phyloP scores from a whole-genome alignment of 2,797 vertebrate species.

The Pygocentrus nattereri region DNA sequence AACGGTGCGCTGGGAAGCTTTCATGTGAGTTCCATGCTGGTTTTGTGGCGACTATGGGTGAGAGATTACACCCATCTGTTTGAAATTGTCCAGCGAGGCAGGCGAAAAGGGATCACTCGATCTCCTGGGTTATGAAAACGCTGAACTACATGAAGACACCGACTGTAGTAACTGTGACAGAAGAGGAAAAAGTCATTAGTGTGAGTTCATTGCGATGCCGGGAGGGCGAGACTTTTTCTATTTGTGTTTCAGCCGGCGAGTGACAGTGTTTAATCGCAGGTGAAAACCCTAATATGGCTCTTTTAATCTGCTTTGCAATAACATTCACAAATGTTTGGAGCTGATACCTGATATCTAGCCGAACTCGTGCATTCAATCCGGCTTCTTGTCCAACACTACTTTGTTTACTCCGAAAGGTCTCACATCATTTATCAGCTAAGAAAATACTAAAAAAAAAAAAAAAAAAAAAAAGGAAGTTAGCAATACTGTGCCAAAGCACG shows the following conservation, averaged over 20 bases:
- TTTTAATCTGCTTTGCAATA: slow-evolving; percentile 22
- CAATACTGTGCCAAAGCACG: slow-evolving; percentile 63
- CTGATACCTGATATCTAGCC: slow-evolving; percentile 13
- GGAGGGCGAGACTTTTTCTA: not conserved
- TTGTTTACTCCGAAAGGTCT: slow-evolving; percentile 43
- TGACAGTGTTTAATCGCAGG: slow-evolving; percentile 1
- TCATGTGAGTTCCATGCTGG: slow-evolving; percentile 71
- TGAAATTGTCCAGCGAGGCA: slow-evolving; percentile 72
- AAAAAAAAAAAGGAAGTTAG: slow-evolving; percentile 15
- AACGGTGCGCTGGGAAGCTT: slow-evolving; percentile 71
- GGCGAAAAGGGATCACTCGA: slow-evolving; percentile 65
- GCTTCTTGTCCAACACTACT: slow-evolving; percentile 6
- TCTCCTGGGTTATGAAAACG: slow-evolving; percentile 59
- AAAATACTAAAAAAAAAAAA: slow-evolving; percentile 20
- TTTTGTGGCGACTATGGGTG: slow-evolving; percentile 72
- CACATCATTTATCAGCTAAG: slow-evolving; percentile 54
- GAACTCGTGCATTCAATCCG: slow-evolving; percentile 9
- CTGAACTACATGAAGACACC: slow-evolving; percentile 8
- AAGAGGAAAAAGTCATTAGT: slow-evolving; percentile 5
- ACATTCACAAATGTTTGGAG: slow-evolving; percentile 23
- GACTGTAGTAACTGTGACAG: slow-evolving; percentile 34
- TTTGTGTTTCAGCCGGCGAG: not conserved
- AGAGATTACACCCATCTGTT: slow-evolving; percentile 84
- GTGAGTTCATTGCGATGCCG: not conserved
- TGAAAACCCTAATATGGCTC: slow-evolving; percentile 22